These are phyloP conservation scores for Actenoides hombroni DNA, from an alignment of 2,113 vertebrate species.

Conservation along the genomic window DNA sequence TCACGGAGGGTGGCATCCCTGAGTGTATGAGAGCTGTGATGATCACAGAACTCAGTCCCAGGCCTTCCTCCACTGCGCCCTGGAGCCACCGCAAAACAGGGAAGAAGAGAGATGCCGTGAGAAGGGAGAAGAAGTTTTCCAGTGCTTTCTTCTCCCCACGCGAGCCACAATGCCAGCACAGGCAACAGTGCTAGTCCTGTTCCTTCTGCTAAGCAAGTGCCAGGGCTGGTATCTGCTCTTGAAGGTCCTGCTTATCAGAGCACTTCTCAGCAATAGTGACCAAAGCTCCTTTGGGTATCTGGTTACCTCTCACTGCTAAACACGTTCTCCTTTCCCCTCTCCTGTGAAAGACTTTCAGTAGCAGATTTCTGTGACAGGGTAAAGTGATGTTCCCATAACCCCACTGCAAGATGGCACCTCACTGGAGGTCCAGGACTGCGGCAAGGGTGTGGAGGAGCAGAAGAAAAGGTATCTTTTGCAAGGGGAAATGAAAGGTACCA, in stretches of 20 bases:
- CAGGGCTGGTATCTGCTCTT: not conserved
- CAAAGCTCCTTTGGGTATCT: not conserved
- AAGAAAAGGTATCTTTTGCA: not conserved
- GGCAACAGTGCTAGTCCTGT: not conserved
- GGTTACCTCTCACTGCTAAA: not conserved
- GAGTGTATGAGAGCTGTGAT: constrained; percentile 26
- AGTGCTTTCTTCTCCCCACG: not conserved
- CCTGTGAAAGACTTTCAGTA: not conserved
- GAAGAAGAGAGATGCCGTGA: not conserved
- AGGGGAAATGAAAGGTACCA: not conserved
- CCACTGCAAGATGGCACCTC: rapidly evolving
- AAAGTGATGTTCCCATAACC: not conserved
- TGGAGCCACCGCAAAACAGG: not conserved
- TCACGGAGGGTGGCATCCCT: not conserved
- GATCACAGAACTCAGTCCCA: constrained; percentile 36
- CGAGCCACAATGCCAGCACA: not conserved
- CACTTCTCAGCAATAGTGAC: not conserved
- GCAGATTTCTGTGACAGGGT: not conserved
- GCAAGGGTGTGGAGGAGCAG: not conserved
- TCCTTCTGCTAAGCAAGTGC: not conserved
- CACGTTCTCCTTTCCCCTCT: not conserved
- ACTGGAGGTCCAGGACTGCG: no score
- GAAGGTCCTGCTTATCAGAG: not conserved
- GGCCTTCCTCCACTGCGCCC: constrained; percentile 53
- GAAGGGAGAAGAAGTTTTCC: not conserved